Evolutionary conservation across 2,888 invertebrate species (phyloP), one percentile per base, ranked within the genome.

Genomic region (Rotaria macrura): DNA sequence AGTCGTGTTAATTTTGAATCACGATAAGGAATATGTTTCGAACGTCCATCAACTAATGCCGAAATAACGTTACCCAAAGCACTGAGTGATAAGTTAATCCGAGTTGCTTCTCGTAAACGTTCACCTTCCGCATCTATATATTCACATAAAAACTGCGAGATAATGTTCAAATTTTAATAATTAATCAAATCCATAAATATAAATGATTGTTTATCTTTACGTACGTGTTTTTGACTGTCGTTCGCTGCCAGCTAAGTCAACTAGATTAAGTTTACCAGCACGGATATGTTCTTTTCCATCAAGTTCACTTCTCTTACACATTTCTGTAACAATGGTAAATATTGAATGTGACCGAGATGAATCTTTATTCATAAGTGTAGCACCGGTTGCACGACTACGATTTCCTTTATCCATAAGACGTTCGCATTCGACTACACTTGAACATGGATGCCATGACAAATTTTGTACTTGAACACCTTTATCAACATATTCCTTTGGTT

Each of bases 11-110:
- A 91, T 90, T 95, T 96, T 34, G 95, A 95, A 90, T 96, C 95
- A 88, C 95, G 92, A 91, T 94, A 95, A 0, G 94, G 95, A 93
- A 91, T 91, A 89, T 95, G 94, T 89, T 94, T 94, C 65, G 94
- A 94, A 87, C 93, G 95, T 87, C 93, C 95, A 91, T 94, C 95
- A 83, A 94, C 95, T 85, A 95, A 90, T 0, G 95, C 95, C 1
- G 95, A 95, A 87, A 96, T 96, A 0, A 96, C 95, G 90, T 96
- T 96, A 5, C 95, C 95, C 84, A 96, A 91, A 0, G 95, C 95
- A 23, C 95, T 95, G 49, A 96, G 91, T 0, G 95, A 95, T 84
- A 96, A 91, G 91, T 96, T 96, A 87, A 95, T 96, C 91, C 95
- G 95, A 0, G 95, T 95, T 0, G 95, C 95, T 91, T 96, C 95